Evolutionary conservation across 2,888 invertebrate species (phyloP).

Genomic region (Atethmia centrago): DNA sequence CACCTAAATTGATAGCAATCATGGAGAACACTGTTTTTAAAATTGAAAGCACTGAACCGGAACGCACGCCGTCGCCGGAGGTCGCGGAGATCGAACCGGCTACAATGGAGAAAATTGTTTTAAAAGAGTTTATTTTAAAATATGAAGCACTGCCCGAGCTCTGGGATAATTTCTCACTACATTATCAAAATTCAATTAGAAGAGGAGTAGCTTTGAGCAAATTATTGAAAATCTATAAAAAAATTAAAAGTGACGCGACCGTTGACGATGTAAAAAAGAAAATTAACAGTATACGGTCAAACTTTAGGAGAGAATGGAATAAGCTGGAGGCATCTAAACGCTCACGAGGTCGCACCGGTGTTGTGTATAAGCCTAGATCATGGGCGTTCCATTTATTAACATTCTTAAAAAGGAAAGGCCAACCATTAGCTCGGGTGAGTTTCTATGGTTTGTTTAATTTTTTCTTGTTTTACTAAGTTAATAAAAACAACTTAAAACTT

Average conservation of each 20-base stretch:
- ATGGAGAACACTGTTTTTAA: conserved; percentile 3
- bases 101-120: not conserved
- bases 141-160: conserved; percentile 8
- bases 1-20: not conserved
- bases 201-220: not conserved
- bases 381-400: conserved; percentile 4
- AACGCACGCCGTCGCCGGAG: not conserved
- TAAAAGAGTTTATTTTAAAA: conserved; percentile 14
- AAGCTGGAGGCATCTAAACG: not conserved
- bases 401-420: conserved; percentile 5
- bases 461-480: not conserved
- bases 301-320: conserved; percentile 3
- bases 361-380: conserved; percentile 1
- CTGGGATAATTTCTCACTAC: conserved; percentile 1
- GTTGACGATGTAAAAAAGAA: conserved; percentile 7
- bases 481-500: no score
- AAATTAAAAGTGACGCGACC: conserved; percentile 5
- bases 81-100: not conserved
- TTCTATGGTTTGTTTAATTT: not conserved
- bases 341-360: not conserved
- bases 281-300: conserved; percentile 3
- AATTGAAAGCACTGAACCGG: conserved; percentile 2
- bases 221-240: conserved; percentile 1
- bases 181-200: conserved; percentile 1
- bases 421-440: not conserved